phyloP scores from a whole-genome alignment of 2,797 vertebrate genomes.

The Lutjanus argentimaculatus region DNA sequence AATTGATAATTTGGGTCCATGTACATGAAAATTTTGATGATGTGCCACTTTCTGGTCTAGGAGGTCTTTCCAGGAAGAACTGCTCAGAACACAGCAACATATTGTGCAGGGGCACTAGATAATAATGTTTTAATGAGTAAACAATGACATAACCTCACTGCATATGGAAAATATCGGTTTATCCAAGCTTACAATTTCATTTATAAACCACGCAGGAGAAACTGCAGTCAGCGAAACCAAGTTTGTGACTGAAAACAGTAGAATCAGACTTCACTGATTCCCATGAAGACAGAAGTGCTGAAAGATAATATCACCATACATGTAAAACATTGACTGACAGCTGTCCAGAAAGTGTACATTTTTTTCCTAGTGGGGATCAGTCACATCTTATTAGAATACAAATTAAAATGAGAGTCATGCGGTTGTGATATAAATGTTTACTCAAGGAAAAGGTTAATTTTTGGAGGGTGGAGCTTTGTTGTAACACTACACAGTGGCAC shows the following conservation, averaged over 20 bases:
- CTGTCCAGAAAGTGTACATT: not conserved
- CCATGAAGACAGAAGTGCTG: not conserved
- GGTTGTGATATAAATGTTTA: not conserved
- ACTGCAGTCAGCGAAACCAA: too few relatives aligned
- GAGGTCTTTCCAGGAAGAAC: too few relatives aligned
- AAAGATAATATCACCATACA: not conserved
- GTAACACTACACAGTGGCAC: not conserved
- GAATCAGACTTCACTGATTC: not conserved
- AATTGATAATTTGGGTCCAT: too few relatives aligned
- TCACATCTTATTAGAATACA: not conserved
- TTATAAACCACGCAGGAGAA: not conserved
- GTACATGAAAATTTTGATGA: too few relatives aligned
- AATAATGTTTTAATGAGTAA: not conserved
- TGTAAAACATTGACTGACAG: not conserved
- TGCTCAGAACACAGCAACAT: too few relatives aligned
- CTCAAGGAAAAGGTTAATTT: not conserved
- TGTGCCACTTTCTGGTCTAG: too few relatives aligned
- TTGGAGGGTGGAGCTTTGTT: not conserved
- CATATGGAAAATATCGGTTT: not conserved
- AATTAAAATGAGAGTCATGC: not conserved
- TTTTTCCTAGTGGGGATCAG: not conserved
- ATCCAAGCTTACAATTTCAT: not conserved
- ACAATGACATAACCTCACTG: not conserved
- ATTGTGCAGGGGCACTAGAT: too few relatives aligned
- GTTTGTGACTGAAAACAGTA: constrained; percentile 14